Evolutionary conservation across 2,888 invertebrate genomes (phyloP).

Genomic region (Leptopilina drosophilae): DNA sequence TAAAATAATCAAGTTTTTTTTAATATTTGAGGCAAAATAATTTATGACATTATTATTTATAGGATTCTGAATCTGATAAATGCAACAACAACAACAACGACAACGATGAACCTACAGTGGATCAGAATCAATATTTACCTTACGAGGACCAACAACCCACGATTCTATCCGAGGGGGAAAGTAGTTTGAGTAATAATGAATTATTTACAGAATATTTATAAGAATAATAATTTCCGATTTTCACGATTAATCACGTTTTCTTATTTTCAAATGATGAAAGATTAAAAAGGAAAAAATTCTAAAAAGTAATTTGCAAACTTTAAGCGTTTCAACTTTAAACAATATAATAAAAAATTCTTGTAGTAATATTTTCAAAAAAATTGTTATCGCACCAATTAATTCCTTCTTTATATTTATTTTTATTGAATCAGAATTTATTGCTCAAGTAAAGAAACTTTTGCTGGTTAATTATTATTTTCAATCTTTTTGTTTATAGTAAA

Average conservation of each 20-base stretch:
- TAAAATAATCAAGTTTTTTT: too few species aligned
- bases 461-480: too few species aligned
- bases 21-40: background rate
- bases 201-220: background rate
- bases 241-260: too few species aligned
- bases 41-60: background rate
- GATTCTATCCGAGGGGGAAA: slow-evolving; percentile 40
- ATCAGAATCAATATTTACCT: slow-evolving; percentile 58
- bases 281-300: background rate
- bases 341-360: too few species aligned
- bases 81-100: slow-evolving; percentile 47
- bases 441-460: too few species aligned
- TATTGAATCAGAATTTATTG: too few species aligned
- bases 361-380: too few species aligned
- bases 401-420: too few species aligned
- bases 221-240: background rate
- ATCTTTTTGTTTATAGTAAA: background rate
- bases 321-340: too few species aligned
- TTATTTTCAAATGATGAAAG: background rate
- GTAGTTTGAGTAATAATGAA: background rate
- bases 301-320: too few species aligned
- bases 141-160: slow-evolving; percentile 50
- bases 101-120: slow-evolving; percentile 52
- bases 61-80: slow-evolving; percentile 57
- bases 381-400: too few species aligned